Evolutionary conservation across 2,797 vertebrate species (phyloP).

Genomic region (Lacerta bilineata): DNA sequence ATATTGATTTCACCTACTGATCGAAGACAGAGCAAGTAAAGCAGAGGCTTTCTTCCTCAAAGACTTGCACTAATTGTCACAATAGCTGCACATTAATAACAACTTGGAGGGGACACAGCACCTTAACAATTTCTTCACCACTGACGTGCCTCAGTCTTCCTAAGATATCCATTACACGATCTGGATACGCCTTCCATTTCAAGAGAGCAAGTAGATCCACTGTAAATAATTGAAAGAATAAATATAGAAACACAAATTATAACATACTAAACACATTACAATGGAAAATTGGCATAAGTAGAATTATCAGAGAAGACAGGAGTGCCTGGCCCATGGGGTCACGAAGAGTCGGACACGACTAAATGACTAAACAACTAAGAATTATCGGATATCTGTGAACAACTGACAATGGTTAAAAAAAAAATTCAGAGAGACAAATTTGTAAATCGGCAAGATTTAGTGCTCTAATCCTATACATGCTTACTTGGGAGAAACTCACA

Average conservation of each 20-base stretch:
- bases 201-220: slow-evolving; percentile 97
- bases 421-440: not conserved
- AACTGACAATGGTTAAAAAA: not conserved
- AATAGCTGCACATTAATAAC: not conserved
- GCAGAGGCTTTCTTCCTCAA: not conserved
- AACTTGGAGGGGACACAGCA: slow-evolving; percentile 63
- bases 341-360: too few relatives aligned
- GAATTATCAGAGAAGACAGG: not conserved
- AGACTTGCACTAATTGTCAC: not conserved
- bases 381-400: not conserved
- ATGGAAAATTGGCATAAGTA: not conserved
- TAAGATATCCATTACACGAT: slow-evolving; percentile 95
- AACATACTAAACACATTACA: not conserved
- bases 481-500: not conserved
- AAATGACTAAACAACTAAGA: too few relatives aligned
- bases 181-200: slow-evolving; percentile 98
- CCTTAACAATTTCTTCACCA: slow-evolving; percentile 99
- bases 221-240: slow-evolving; percentile 67
- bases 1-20: not conserved
- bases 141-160: slow-evolving; percentile 94
- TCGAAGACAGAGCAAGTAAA: not conserved
- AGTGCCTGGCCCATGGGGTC: too few relatives aligned
- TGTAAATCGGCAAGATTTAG: not conserved
- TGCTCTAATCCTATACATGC: not conserved
- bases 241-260: not conserved